phyloP scores from a whole-genome alignment of 2,888 invertebrate genomes.

The Chymomyza procnemis region DNA sequence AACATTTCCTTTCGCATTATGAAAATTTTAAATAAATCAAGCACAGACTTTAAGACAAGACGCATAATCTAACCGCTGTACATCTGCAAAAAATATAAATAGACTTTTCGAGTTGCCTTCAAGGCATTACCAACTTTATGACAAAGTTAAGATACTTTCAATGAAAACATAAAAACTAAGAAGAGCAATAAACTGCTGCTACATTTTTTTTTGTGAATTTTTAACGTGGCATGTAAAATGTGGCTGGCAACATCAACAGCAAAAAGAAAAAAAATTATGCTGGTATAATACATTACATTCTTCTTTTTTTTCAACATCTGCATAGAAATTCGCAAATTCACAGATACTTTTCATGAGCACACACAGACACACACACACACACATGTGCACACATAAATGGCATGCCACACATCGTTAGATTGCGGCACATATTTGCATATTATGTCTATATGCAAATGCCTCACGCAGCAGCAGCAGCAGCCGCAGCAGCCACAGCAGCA shows the following conservation, averaged over 20 bases:
- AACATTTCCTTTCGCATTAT: too few species aligned
- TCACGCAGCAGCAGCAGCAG: conserved; percentile 12
- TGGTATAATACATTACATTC: neutral
- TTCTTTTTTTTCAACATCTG: conserved; percentile 31
- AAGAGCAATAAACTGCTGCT: conserved; percentile 22
- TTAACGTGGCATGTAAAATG: conserved; percentile 57
- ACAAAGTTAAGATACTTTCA: neutral
- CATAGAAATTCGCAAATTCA: conserved; percentile 58
- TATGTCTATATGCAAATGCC: conserved; percentile 72
- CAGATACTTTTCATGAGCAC: conserved; percentile 56
- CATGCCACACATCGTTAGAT: conserved; percentile 41
- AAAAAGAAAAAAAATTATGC: conserved; percentile 26
- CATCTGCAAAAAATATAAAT: too few species aligned
- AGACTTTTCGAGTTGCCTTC: neutral
- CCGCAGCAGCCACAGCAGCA: neutral
- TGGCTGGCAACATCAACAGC: conserved; percentile 12
- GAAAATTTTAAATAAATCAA: too few species aligned
- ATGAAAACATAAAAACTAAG: conserved; percentile 16
- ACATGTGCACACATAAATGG: neutral
- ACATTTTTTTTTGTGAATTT: neutral
- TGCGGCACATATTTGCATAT: conserved; percentile 70
- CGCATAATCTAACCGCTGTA: too few species aligned
- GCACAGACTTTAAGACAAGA: too few species aligned
- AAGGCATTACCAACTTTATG: neutral
- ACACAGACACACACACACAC: neutral